Percentiles rank a stretch among this genome's conserved stretches.
phyloP scores from a whole-genome alignment of 2,113 vertebrate species.

The Platysteira castanea region DNA sequence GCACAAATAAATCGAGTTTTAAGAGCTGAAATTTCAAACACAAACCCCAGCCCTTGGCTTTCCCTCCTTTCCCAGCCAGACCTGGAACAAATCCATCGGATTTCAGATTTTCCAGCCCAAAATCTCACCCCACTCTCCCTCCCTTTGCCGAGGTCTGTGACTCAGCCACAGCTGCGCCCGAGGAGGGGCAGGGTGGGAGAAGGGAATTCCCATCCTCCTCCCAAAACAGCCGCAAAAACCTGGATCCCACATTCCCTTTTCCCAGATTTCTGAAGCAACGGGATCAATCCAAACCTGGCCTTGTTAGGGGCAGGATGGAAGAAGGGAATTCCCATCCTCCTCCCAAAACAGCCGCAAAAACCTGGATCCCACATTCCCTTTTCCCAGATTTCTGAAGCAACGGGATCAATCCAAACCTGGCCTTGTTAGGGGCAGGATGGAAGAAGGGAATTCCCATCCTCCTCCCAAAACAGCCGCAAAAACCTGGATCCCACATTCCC shows the following conservation, averaged over 20 bases:
- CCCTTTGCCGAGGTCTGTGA: constrained; percentile 5
- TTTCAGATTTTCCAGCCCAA: constrained; percentile 44
- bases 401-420: too few species aligned
- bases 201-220: background rate
- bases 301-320: background rate
- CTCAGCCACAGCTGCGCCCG: constrained; percentile 4
- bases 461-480: too few species aligned
- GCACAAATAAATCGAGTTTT: background rate
- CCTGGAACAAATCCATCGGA: background rate
- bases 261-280: background rate
- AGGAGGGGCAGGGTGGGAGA: background rate
- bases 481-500: too few species aligned
- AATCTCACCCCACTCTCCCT: constrained; percentile 14
- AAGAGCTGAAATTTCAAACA: background rate
- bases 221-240: background rate
- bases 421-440: too few species aligned
- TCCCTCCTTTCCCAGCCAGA: background rate
- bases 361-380: too few species aligned
- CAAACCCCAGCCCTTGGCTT: background rate
- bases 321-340: too few species aligned
- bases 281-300: background rate
- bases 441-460: too few species aligned
- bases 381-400: too few species aligned
- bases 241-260: background rate
- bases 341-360: too few species aligned